A percentile compares a stretch with the other conserved stretches of the same genome.
phyloP scores from a whole-genome alignment of 2,888 invertebrate species.

The Iselma pallidipennis region DNA sequence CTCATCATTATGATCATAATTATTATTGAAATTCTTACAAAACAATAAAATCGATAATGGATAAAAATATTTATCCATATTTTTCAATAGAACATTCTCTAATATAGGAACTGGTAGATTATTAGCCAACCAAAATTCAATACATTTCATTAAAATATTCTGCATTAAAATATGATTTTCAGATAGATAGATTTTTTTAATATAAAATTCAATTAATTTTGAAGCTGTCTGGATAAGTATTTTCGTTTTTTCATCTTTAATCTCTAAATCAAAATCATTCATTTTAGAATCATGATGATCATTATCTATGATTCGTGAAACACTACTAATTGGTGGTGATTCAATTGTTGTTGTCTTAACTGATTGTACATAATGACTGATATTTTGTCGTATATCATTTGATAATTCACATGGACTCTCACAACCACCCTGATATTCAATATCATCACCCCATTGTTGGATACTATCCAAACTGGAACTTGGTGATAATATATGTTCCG shows the following conservation, averaged over 20 bases:
- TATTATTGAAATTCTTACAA: slow-evolving; percentile 55
- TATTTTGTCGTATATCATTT: slow-evolving; percentile 50
- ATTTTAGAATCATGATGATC: slow-evolving; percentile 18
- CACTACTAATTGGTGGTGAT: slow-evolving; percentile 46
- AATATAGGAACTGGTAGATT: slow-evolving; percentile 52
- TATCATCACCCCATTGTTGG: slow-evolving; percentile 54
- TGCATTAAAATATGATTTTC: slow-evolving; percentile 58
- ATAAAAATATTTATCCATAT: slow-evolving; percentile 57
- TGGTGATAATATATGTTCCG: slow-evolving; percentile 42
- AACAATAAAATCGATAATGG: slow-evolving; percentile 55
- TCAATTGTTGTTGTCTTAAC: slow-evolving; percentile 36
- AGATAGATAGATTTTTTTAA: slow-evolving; percentile 50
- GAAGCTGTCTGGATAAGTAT: slow-evolving; percentile 50
- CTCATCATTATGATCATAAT: too few species aligned
- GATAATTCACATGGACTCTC: slow-evolving; percentile 52
- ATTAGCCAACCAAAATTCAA: slow-evolving; percentile 55
- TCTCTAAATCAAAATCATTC: slow-evolving; percentile 32
- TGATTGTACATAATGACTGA: slow-evolving; percentile 52
- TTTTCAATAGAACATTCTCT: slow-evolving; percentile 53
- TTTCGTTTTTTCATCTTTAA: slow-evolving; percentile 46
- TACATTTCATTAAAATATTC: slow-evolving; percentile 54
- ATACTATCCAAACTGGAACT: slow-evolving; percentile 55
- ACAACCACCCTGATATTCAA: slow-evolving; percentile 54
- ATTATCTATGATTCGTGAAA: slow-evolving; percentile 41
- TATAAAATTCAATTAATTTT: slow-evolving; percentile 53